Conservation (phyloP, 2,113 vertebrate genomes). For the Crocuta crocuta region DNA sequence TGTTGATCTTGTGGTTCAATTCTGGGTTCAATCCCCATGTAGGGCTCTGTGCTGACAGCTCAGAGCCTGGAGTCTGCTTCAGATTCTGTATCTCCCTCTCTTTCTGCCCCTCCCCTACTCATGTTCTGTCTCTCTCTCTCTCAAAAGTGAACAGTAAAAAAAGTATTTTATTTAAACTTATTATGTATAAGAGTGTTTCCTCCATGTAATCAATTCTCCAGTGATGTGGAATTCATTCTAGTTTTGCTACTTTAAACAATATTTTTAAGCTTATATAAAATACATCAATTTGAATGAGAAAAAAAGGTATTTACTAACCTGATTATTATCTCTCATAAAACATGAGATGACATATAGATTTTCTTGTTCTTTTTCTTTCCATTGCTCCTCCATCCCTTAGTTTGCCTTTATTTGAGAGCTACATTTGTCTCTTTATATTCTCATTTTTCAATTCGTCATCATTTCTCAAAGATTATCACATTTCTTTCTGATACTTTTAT, state of each 20-base stretch:
- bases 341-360: background rate
- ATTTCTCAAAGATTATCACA: background rate
- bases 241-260: background rate
- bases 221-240: background rate
- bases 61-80: no score
- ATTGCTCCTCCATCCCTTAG: background rate
- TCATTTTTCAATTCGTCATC: background rate
- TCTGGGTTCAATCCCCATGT: no score
- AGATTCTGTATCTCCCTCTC: no score
- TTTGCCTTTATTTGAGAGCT: background rate
- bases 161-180: background rate
- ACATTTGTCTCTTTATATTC: background rate
- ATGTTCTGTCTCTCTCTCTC: no score
- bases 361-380: background rate
- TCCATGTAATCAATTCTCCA: background rate
- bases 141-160: no score
- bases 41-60: no score
- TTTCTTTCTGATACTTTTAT: background rate
- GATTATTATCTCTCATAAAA: background rate
- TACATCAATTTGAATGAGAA: background rate
- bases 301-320: background rate
- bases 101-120: no score
- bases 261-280: background rate
- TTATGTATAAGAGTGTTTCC: background rate
- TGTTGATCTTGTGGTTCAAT: no score